phyloP scores from a whole-genome alignment of 2,113 vertebrate species.

The Epinephelus fuscoguttatus region DNA sequence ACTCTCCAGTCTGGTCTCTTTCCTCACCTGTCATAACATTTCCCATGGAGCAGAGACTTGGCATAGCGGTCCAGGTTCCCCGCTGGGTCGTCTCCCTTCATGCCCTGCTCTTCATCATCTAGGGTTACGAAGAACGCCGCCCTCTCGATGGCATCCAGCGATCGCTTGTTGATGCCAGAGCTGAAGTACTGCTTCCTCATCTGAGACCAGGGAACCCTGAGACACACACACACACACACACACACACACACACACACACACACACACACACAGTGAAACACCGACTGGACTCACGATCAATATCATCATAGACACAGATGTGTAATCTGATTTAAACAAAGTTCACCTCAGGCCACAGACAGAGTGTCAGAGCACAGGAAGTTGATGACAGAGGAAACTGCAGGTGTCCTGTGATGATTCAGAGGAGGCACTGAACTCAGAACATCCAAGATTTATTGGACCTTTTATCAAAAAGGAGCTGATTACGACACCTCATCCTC shows the following conservation, averaged over 20 bases:
- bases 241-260: too few species aligned
- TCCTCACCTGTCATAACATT: conserved; percentile 89
- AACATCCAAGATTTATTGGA: too few species aligned
- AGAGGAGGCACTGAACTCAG: background rate
- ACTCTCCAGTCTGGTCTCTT: too few species aligned
- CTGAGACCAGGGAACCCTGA: conserved; percentile 87
- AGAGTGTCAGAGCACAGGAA: too few species aligned
- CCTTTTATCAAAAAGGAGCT: too few species aligned
- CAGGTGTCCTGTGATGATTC: background rate
- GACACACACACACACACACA: too few species aligned
- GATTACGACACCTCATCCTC: background rate
- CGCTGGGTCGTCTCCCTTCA: conserved; percentile 83
- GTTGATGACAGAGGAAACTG: background rate
- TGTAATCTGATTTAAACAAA: too few species aligned
- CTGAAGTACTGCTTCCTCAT: conserved; percentile 84
- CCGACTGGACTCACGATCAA: too few species aligned
- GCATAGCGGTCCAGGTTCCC: conserved; percentile 88
- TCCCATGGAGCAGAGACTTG: conserved; percentile 90
- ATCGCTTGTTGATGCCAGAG: conserved; percentile 80
- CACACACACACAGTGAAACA: too few species aligned
- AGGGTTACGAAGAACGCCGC: conserved; percentile 90
- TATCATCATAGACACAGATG: too few species aligned
- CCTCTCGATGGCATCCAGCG: conserved; percentile 88
- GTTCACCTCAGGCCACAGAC: too few species aligned
- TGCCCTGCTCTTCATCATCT: conserved; percentile 87